Evolutionary conservation across 2,113 vertebrate species (phyloP).

Genomic region (Lutjanus erythropterus): DNA sequence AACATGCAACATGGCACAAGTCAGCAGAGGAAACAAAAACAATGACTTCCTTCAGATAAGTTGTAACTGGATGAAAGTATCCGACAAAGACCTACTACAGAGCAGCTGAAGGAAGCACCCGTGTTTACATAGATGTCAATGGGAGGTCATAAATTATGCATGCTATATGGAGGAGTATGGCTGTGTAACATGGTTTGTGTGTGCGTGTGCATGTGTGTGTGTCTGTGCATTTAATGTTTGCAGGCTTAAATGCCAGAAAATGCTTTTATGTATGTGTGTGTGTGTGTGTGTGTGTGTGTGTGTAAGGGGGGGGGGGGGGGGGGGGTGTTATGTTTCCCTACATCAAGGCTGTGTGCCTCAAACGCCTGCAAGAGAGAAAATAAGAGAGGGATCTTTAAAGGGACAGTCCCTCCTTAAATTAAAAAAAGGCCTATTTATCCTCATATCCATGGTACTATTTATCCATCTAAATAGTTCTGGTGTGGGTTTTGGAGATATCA

Average conservation of each 20-base stretch:
- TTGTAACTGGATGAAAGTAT: slow-evolving; percentile 13
- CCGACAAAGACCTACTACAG: slow-evolving; percentile 42
- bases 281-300: slow-evolving; percentile 18
- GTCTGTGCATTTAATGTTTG: slow-evolving; percentile 49
- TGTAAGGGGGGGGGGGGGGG: no score
- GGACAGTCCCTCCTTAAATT: no score
- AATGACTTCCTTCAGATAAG: background rate
- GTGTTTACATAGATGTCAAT: slow-evolving; percentile 74
- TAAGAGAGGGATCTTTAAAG: background rate
- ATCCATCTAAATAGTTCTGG: no score
- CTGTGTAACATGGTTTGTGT: slow-evolving; percentile 29
- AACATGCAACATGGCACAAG: slow-evolving; percentile 1
- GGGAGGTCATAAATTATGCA: slow-evolving; percentile 74
- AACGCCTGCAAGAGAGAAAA: slow-evolving; percentile 46
- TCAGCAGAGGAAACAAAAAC: slow-evolving; percentile 5
- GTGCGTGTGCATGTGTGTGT: background rate
- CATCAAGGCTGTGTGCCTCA: slow-evolving; percentile 43
- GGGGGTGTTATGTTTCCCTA: slow-evolving; percentile 51
- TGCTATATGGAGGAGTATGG: slow-evolving; percentile 45
- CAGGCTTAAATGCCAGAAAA: slow-evolving; percentile 57
- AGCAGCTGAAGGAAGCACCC: slow-evolving; percentile 48
- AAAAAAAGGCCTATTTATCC: no score
- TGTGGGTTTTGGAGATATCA: no score
- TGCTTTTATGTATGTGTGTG: slow-evolving; percentile 15
- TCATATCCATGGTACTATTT: no score